Conservation (phyloP, 1,140 invertebrate genomes). For the Neoseiulus cucumeris region DNA sequence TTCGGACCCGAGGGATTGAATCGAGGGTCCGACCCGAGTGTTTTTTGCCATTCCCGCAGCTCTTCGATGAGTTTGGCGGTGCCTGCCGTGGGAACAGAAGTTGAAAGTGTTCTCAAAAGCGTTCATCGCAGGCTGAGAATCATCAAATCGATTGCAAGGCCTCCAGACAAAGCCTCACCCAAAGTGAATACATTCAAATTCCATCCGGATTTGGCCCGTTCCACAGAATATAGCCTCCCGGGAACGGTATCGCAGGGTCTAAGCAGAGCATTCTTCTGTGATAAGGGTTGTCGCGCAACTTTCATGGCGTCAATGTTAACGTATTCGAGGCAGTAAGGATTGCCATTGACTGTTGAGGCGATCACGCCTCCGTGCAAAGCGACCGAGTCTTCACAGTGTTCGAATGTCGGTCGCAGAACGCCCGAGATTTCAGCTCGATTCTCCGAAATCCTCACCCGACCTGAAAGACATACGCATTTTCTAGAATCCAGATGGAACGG, state of each 20-base stretch:
- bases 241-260: neutral
- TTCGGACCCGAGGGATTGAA: constrained; percentile 44
- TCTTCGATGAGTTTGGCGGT: neutral
- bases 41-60: constrained; percentile 15
- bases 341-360: neutral
- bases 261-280: neutral
- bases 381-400: neutral
- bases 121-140: neutral
- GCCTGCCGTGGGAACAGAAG: neutral
- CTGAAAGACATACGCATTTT: neutral
- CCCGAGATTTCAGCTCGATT: neutral
- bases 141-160: too few species aligned
- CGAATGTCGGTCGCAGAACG: neutral
- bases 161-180: too few species aligned
- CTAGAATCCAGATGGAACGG: neutral
- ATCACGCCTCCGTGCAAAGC: neutral
- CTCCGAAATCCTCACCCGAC: neutral
- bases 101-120: neutral
- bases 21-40: constrained; percentile 14
- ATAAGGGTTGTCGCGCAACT: neutral
- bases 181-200: neutral
- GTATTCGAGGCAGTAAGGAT: neutral
- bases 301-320: neutral
- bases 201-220: neutral
- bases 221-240: neutral